phyloP scores from a whole-genome alignment of 1,140 invertebrate species.

The Drosophila ohnishii region DNA sequence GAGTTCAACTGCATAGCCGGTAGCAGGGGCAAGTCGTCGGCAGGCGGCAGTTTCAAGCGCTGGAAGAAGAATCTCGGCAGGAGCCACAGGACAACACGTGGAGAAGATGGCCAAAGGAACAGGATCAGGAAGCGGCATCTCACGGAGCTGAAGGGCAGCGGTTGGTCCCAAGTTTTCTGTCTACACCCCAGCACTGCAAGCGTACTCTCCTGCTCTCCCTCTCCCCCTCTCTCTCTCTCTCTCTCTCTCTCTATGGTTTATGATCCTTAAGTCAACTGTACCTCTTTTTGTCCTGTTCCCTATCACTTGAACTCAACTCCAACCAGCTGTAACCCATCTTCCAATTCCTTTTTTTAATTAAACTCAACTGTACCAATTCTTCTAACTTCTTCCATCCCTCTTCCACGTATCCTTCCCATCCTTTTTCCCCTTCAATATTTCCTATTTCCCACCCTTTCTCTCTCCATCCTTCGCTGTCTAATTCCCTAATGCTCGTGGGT shows the following conservation, averaged over 20 bases:
- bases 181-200: slow-evolving; percentile 7
- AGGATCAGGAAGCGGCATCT: slow-evolving; percentile 39
- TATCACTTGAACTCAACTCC: not conserved
- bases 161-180: slow-evolving; percentile 60
- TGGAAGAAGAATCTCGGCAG: slow-evolving; percentile 57
- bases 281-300: not conserved
- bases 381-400: not conserved
- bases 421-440: not conserved
- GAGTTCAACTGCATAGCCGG: slow-evolving; percentile 86
- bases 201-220: slow-evolving; percentile 6
- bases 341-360: not conserved
- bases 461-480: slow-evolving; percentile 4
- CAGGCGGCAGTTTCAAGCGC: slow-evolving; percentile 51
- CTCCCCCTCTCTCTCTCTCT: not conserved
- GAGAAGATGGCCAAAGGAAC: slow-evolving; percentile 4
- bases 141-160: slow-evolving; percentile 33
- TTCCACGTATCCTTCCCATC: not conserved
- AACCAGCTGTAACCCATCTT: not conserved
- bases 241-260: slow-evolving; percentile 13
- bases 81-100: slow-evolving; percentile 4
- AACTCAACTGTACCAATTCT: slow-evolving; percentile 18
- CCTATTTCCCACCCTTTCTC: not conserved
- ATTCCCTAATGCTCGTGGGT: slow-evolving; percentile 25
- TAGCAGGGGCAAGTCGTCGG: not conserved
- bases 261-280: slow-evolving; percentile 12